Evolutionary conservation across 2,113 vertebrate genomes (phyloP).

Genomic region (Machaerirhynchus nigripectus): DNA sequence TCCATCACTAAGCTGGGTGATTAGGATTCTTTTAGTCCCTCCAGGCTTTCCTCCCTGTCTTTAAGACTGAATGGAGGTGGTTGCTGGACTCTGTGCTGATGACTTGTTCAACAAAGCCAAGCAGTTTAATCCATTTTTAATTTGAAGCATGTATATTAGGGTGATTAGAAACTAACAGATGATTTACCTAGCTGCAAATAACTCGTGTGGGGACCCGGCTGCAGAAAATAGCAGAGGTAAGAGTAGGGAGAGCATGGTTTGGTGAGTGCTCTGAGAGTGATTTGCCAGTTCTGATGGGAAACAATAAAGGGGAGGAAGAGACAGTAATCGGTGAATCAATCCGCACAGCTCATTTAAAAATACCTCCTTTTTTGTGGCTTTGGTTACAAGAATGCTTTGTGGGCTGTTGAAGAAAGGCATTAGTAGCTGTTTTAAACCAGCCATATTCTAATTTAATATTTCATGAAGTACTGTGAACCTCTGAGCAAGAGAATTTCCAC

Average conservation of each 20-base stretch:
- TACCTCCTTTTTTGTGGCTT: slow-evolving; percentile 51
- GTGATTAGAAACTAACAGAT: background rate
- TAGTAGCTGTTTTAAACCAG: background rate
- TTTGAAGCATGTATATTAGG: background rate
- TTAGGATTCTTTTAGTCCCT: background rate
- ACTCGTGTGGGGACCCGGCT: background rate
- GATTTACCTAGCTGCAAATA: background rate
- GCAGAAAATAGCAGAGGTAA: background rate
- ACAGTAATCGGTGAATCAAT: slow-evolving; percentile 36
- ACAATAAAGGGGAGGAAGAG: slow-evolving; percentile 1
- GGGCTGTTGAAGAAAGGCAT: background rate
- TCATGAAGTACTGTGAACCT: background rate
- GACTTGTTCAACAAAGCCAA: background rate
- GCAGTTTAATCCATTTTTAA: background rate
- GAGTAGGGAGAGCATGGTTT: background rate
- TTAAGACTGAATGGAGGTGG: background rate
- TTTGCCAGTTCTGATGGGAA: slow-evolving; percentile 29
- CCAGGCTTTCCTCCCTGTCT: background rate
- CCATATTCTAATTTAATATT: background rate
- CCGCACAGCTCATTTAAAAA: background rate
- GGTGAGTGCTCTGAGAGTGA: background rate
- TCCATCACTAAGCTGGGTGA: background rate
- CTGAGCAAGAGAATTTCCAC: slow-evolving; percentile 9
- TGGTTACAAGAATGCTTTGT: slow-evolving; percentile 56
- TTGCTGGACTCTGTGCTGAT: background rate